Base-by-base conservation (phyloP, 1,140 invertebrate species). In the Orius insidiosus region DNA sequence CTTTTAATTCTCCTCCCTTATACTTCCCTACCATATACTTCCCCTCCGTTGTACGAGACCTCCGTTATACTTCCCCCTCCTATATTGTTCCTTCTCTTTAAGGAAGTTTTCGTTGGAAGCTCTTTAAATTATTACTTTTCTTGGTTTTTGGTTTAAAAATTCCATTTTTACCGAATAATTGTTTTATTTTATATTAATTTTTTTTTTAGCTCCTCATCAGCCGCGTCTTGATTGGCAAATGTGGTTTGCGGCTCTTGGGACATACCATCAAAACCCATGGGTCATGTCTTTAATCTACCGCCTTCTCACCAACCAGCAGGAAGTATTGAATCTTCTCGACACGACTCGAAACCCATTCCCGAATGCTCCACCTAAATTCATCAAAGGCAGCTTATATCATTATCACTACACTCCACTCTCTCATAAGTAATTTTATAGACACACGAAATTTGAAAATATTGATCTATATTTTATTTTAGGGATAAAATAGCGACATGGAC, bases 201-300 rank as follows among this genome's bases (percentile, higher is more conserved):
- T 45, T 37, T 53, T 65, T 70, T 13, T 53, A 85, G 81, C 74
- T 32, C 85, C 85, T 48, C 75, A 87, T 65, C 79, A 85, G 57
- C 84, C 84, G 2, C 64, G 83, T 41, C 62, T 89, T 7, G 85
- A 89, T 60, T 85, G 82, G 80, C 84, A 88, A 66, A 80, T 89
- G 76, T 86, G 82, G 77, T 86, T 84, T 63, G 82, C 82, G 35
- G 78, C 84, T 11, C 64, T 81, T 3, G 72, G 72, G 34, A 74
- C 67, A 36, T 83, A 84, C 58, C 69, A 82, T 50, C 68, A 81
- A 53, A 82, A 86, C 63, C 78, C 79, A 2, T 89, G 84, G 83
- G 63, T 87, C 34, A 63, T 82, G 50, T 77, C 76, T n/a, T 60
- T 87, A 14, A 62, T 71, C 0, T 81, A 85, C 63, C 63, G 82